Evolutionary conservation across 2,888 invertebrate species (phyloP).

Genomic region (Platycnemis pennipes): DNA sequence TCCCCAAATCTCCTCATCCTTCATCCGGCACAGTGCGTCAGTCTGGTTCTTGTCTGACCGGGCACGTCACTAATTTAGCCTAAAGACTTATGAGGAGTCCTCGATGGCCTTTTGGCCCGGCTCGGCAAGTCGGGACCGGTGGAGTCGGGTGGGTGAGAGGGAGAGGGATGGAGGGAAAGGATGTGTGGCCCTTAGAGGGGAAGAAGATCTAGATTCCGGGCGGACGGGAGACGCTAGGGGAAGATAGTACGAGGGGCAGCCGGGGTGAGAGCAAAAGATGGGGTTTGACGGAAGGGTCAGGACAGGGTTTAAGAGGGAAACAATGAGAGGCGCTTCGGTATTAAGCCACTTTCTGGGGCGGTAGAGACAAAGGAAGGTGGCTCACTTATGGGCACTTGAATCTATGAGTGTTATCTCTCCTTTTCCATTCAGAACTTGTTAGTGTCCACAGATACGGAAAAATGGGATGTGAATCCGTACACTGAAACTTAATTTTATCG

Average conservation of each 20-base stretch:
- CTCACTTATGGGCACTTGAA: background rate
- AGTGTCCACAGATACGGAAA: background rate
- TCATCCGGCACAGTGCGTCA: conserved; percentile 46
- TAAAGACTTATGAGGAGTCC: conserved; percentile 37
- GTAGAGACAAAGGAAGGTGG: background rate
- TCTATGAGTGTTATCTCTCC: background rate
- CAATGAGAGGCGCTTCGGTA: background rate
- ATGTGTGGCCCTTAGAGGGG: background rate
- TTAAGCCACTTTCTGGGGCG: background rate
- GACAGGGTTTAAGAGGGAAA: background rate
- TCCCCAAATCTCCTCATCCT: conserved; percentile 31
- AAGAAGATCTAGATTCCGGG: background rate
- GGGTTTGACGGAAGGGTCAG: background rate
- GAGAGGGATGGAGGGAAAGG: background rate
- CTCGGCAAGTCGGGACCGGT: background rate
- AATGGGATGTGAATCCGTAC: background rate
- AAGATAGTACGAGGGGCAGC: background rate
- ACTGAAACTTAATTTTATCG: too few species aligned
- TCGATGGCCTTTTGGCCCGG: conserved; percentile 20
- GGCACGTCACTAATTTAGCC: conserved; percentile 50
- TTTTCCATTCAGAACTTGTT: background rate
- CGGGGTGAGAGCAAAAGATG: background rate
- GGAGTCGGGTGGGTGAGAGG: background rate
- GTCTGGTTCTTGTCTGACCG: conserved; percentile 52
- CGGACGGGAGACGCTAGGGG: background rate